A percentile compares a stretch with the other conserved stretches of the same genome.
phyloP scores from a whole-genome alignment of 2,888 invertebrate species.

The Cinara cedri region DNA sequence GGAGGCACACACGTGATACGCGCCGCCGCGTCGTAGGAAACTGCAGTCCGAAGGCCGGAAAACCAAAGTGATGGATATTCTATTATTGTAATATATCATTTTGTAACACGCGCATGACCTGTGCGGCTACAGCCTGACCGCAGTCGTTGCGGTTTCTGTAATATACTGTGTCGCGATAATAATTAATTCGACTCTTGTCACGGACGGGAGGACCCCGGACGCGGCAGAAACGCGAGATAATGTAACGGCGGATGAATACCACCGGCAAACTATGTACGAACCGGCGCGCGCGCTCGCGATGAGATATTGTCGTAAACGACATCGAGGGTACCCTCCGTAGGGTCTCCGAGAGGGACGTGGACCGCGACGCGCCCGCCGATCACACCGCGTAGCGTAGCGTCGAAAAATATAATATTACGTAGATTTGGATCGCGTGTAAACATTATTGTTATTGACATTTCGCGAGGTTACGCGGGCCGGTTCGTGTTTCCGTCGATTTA shows the following conservation, averaged over 20 bases:
- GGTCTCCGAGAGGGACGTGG: background rate
- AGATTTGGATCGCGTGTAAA: no score
- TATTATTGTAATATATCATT: background rate
- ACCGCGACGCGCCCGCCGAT: no score
- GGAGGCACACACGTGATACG: no score
- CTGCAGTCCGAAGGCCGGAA: background rate
- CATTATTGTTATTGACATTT: no score
- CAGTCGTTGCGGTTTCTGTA: background rate
- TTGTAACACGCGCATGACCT: background rate
- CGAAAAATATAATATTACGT: slow-evolving; percentile 7
- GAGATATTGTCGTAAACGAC: background rate
- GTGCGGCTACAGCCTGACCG: background rate
- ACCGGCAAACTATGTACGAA: background rate
- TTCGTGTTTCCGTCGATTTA: no score
- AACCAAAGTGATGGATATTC: background rate
- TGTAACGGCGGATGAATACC: background rate
- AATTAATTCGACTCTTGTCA: slow-evolving; percentile 39
- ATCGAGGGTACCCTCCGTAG: no score
- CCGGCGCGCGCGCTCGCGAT: background rate
- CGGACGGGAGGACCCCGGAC: slow-evolving; percentile 1
- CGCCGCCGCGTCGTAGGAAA: background rate
- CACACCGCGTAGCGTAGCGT: background rate
- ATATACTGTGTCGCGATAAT: background rate
- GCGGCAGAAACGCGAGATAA: background rate
- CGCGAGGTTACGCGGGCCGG: no score